A percentile compares a stretch with the other conserved stretches of the same genome.
phyloP scores from a whole-genome alignment of 2,888 invertebrate species.

The Troides helena region DNA sequence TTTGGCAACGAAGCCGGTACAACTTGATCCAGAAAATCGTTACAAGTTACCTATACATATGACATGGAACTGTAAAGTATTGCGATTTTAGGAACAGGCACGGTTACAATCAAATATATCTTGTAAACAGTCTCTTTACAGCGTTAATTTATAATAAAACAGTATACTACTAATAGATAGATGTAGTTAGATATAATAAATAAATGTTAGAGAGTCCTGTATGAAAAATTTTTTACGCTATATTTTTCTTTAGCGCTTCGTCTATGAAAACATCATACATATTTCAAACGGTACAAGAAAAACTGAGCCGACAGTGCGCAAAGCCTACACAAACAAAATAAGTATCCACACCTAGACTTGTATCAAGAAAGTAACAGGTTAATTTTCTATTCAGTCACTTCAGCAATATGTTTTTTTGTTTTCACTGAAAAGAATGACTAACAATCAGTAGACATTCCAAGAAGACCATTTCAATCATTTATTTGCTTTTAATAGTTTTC shows the following conservation, averaged over 20 bases:
- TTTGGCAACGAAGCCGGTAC: constrained; percentile 41
- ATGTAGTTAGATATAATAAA: not conserved
- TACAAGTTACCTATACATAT: constrained; percentile 29
- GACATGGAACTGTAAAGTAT: not conserved
- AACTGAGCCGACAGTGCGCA: not conserved
- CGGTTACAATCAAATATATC: not conserved
- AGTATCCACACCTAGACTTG: not conserved
- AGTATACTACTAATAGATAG: no score
- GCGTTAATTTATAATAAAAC: no score
- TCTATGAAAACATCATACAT: constrained; percentile 2
- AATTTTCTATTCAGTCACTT: not conserved
- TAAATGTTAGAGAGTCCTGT: not conserved
- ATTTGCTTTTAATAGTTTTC: not conserved
- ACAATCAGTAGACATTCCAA: not conserved
- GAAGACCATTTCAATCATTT: not conserved
- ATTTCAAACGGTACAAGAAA: constrained; percentile 1
- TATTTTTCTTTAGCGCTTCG: not conserved
- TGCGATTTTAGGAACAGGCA: not conserved
- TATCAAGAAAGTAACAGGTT: not conserved
- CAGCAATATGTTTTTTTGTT: not conserved
- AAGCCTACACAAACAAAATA: constrained; percentile 7
- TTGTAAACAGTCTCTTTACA: not conserved
- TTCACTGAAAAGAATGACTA: not conserved
- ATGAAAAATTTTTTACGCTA: not conserved
- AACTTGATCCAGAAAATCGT: constrained; percentile 34